Conservation (phyloP, 2,113 vertebrate species). For the Notothenia rossii region DNA sequence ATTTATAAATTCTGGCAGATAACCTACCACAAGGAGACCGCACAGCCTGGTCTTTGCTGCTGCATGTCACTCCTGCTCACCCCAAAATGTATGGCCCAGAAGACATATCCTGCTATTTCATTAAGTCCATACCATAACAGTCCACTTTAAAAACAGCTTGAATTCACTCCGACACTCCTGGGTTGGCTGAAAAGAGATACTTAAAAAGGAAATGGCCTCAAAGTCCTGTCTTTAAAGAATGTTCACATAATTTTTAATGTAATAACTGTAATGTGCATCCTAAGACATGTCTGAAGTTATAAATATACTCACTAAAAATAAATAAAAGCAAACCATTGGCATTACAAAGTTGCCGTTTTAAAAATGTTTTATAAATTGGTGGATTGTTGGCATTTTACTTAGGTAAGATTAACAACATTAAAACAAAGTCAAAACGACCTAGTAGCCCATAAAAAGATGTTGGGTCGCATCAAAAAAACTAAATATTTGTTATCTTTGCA, state of each 20-base stretch:
- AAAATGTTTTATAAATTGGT: background rate
- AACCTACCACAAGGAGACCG: conserved; percentile 52
- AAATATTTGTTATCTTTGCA: background rate
- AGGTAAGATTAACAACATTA: background rate
- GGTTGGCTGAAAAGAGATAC: background rate
- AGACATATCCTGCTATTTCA: conserved; percentile 62
- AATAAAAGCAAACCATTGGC: background rate
- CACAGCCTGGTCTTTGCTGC: conserved; percentile 55
- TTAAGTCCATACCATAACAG: conserved; percentile 39
- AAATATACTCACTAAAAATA: background rate
- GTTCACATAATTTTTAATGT: background rate
- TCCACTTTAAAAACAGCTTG: conserved; percentile 61
- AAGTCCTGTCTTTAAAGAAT: conserved; percentile 12
- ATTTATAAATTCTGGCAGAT: conserved; percentile 74
- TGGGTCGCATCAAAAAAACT: background rate
- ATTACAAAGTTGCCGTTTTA: background rate
- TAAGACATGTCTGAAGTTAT: too few relatives aligned
- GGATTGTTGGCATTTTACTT: background rate
- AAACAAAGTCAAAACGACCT: background rate
- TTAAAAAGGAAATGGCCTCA: conserved; percentile 16
- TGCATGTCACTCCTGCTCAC: conserved; percentile 34
- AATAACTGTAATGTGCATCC: conserved; percentile 5
- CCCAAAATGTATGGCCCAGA: conserved; percentile 51
- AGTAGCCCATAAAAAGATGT: background rate
- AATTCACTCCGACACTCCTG: conserved; percentile 24